Evolutionary conservation across 37 sponge, comb jelly and placozoan genomes (phyloP).

Genomic region (Halisarca cf. caerulea): DNA sequence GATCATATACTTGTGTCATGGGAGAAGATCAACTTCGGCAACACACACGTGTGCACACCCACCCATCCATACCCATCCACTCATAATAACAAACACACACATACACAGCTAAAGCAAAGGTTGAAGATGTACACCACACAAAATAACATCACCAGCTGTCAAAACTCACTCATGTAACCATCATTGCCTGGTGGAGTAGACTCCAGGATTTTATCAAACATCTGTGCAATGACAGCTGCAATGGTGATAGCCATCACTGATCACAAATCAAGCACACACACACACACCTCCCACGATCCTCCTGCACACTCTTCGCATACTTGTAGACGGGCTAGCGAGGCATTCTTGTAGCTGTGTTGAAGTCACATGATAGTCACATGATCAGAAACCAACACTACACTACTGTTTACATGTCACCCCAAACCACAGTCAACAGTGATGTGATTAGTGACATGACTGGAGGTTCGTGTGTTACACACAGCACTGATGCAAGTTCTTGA

Average conservation of each 20-base stretch:
- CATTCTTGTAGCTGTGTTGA: constrained; percentile 89
- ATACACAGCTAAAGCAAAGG: neutral
- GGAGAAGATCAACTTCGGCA: too few species aligned
- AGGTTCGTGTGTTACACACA: too few species aligned
- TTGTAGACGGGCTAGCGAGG: constrained; percentile 67
- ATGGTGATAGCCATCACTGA: neutral
- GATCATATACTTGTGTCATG: too few species aligned
- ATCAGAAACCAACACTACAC: neutral
- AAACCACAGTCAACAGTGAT: too few species aligned
- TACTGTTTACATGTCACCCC: too few species aligned
- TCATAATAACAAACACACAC: neutral
- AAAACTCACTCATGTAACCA: constrained; percentile 73
- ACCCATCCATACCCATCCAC: neutral
- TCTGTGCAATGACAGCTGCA: constrained; percentile 8
- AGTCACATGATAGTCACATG: neutral
- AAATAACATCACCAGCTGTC: neutral
- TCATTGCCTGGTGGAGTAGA: constrained; percentile 80
- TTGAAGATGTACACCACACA: neutral
- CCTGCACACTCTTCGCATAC: constrained; percentile 55
- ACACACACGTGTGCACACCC: neutral
- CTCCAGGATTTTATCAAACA: constrained; percentile 63
- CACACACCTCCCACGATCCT: constrained; percentile 68
- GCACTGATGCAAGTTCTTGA: too few species aligned
- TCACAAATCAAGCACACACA: neutral
- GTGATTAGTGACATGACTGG: too few species aligned